Conservation (phyloP, 2,888 invertebrate genomes). For the Acronicta psi region DNA sequence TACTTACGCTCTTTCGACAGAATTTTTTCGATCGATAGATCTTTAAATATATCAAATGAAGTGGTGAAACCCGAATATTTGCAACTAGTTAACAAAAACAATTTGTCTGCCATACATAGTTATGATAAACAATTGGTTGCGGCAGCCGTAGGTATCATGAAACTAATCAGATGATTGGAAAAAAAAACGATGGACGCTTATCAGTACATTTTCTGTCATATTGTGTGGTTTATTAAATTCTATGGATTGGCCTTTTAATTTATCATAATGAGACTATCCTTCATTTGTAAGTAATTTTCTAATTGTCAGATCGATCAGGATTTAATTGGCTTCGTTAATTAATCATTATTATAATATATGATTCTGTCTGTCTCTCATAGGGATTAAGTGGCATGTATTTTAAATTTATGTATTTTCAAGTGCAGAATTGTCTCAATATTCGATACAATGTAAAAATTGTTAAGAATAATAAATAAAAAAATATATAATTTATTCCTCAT, state of each 20-base stretch:
- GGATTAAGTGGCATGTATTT: too few species aligned
- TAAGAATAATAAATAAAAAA: too few species aligned
- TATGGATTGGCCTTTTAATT: conserved; percentile 10
- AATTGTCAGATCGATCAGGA: too few species aligned
- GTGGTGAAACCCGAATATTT: background rate
- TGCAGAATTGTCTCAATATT: too few species aligned
- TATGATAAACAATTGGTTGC: conserved; percentile 15
- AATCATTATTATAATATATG: too few species aligned
- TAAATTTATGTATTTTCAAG: too few species aligned
- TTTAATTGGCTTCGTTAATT: too few species aligned
- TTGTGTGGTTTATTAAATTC: conserved; percentile 6
- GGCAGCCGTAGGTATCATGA: conserved; percentile 9
- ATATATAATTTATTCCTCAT: too few species aligned
- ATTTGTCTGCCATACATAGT: background rate
- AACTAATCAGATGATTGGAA: conserved; percentile 42
- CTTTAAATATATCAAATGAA: background rate
- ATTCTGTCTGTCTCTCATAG: too few species aligned
- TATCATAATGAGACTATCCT: conserved; percentile 34
- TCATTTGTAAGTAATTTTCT: conserved; percentile 30
- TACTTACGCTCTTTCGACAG: too few species aligned
- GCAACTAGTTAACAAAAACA: background rate
- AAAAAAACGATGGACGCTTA: conserved; percentile 14
- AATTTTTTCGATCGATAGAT: too few species aligned
- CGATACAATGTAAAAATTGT: too few species aligned
- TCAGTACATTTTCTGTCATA: conserved; percentile 2